Evolutionary conservation across 2,888 invertebrate species (phyloP).

Genomic region (Eristalis tenax): DNA sequence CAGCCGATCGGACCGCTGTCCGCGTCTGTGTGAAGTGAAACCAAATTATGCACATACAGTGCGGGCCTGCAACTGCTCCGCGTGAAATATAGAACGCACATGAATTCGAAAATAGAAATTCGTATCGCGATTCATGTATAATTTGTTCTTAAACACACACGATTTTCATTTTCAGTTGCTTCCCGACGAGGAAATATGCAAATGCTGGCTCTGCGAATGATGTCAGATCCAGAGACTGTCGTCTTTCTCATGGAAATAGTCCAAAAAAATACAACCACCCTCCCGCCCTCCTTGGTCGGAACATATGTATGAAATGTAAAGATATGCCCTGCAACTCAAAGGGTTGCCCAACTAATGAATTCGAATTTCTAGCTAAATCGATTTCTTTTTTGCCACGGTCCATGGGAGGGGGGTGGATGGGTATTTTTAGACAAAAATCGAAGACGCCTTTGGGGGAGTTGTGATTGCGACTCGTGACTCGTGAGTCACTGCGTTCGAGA

Average conservation of each 20-base stretch:
- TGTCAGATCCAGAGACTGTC: neutral
- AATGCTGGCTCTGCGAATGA: neutral
- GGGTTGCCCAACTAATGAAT: neutral
- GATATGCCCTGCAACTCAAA: neutral
- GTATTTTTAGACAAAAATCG: neutral
- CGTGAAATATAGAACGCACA: slow-evolving; percentile 45
- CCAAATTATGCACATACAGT: neutral
- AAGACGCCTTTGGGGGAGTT: slow-evolving; percentile 1
- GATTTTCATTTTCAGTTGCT: neutral
- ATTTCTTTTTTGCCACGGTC: neutral
- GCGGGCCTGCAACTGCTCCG: slow-evolving; percentile 7
- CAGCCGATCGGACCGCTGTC: neutral
- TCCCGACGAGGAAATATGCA: neutral
- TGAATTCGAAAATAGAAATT: slow-evolving; percentile 49
- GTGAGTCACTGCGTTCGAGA: slow-evolving; percentile 25
- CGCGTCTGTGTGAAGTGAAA: neutral
- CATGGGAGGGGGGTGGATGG: neutral
- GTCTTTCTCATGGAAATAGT: neutral
- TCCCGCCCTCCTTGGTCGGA: neutral
- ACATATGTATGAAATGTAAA: neutral
- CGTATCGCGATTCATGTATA: slow-evolving; percentile 30
- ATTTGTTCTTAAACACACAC: neutral
- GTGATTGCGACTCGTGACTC: slow-evolving; percentile 9
- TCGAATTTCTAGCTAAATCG: neutral
- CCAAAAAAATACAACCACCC: neutral